phyloP scores from a whole-genome alignment of 2,797 vertebrate genomes.

The Schizopygopsis pylzovi region DNA sequence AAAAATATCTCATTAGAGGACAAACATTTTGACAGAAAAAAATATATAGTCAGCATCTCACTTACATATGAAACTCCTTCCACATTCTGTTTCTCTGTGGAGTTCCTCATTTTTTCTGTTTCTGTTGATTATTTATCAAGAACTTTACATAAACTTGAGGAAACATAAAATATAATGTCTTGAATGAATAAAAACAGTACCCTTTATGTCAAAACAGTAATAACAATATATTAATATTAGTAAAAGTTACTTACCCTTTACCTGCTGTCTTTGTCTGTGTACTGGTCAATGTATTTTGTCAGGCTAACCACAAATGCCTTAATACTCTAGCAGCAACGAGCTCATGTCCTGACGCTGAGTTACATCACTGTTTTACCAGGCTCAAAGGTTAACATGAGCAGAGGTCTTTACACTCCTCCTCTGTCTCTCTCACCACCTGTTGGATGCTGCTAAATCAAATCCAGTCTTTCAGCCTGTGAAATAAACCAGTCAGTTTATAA shows the following conservation, averaged over 20 bases:
- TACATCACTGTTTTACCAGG: constrained; percentile 50
- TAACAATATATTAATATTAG: neutral
- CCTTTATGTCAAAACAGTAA: neutral
- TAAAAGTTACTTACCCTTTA: constrained; percentile 16
- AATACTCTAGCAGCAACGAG: constrained; percentile 17
- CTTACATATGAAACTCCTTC: constrained; percentile 66
- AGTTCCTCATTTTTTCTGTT: constrained; percentile 64
- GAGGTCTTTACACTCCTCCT: constrained; percentile 37
- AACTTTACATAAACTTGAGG: neutral
- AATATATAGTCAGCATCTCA: constrained; percentile 38
- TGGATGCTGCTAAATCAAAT: neutral
- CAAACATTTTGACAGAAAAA: neutral
- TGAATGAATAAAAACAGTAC: neutral
- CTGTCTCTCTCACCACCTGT: neutral
- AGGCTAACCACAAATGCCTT: constrained; percentile 9
- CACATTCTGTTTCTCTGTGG: constrained; percentile 23
- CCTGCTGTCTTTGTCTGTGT: constrained; percentile 3
- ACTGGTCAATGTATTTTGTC: constrained; percentile 3
- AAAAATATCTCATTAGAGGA: neutral
- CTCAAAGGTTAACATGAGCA: constrained; percentile 57
- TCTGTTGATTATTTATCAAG: neutral
- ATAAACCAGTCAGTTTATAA: constrained; percentile 15
- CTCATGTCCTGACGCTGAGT: neutral
- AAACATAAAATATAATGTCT: neutral
- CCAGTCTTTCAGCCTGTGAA: constrained; percentile 2